Evolutionary conservation across 2,888 invertebrate species (phyloP).

Genomic region (Rhingia campestris): DNA sequence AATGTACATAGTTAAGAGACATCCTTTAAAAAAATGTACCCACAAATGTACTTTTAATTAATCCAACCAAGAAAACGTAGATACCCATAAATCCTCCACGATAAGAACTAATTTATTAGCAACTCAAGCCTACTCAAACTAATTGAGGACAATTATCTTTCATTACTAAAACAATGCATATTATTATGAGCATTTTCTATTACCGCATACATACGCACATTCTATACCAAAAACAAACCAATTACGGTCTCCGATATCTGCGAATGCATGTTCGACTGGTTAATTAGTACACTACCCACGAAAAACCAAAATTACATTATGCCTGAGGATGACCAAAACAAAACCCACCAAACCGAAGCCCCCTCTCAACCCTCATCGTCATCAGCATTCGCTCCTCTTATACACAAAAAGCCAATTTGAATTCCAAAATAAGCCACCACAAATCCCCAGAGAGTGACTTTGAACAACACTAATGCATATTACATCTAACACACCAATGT

Average conservation of each 20-base stretch:
- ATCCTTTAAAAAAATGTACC: too few relatives aligned
- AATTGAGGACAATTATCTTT: constrained; percentile 55
- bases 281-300: constrained; percentile 56
- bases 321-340: constrained; percentile 12
- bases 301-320: constrained; percentile 58
- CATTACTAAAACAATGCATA: constrained; percentile 37
- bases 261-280: constrained; percentile 26
- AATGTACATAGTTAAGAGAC: too few relatives aligned
- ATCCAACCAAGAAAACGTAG: too few relatives aligned
- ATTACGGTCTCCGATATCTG: constrained; percentile 41
- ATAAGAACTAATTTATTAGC: background rate
- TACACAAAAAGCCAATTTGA: constrained; percentile 62
- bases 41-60: too few relatives aligned
- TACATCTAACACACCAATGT: constrained; percentile 9
- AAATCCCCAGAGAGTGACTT: constrained; percentile 50
- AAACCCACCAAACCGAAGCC: background rate
- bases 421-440: constrained; percentile 56
- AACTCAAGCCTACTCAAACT: constrained; percentile 5
- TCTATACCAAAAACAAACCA: constrained; percentile 34
- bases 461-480: constrained; percentile 39
- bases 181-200: constrained; percentile 7
- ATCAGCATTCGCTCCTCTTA: background rate
- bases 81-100: background rate
- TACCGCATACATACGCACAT: constrained; percentile 1
- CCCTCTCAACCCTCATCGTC: background rate